Conservation (phyloP, 2,888 invertebrate genomes). For the Onthophagus sagittarius region DNA sequence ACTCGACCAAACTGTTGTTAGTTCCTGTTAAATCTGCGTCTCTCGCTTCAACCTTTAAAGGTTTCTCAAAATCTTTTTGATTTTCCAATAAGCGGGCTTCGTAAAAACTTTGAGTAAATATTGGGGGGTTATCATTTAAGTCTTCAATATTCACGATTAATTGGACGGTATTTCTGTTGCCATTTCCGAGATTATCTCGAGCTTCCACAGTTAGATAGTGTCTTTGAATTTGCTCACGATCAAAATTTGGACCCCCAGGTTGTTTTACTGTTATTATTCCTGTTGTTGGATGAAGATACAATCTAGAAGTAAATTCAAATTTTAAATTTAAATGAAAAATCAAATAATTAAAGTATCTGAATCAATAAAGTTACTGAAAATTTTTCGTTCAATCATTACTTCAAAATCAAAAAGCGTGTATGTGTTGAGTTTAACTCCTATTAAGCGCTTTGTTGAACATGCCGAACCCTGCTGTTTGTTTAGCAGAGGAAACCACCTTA, state of each 20-base stretch:
- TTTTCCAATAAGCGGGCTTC: slow-evolving; percentile 83
- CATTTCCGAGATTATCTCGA: slow-evolving; percentile 79
- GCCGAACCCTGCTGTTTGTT: too few species aligned
- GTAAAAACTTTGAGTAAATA: slow-evolving; percentile 77
- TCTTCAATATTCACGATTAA: slow-evolving; percentile 78
- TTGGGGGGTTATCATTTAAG: slow-evolving; percentile 86
- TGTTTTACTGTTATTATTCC: slow-evolving; percentile 80
- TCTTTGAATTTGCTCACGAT: slow-evolving; percentile 77
- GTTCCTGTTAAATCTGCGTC: slow-evolving; percentile 86
- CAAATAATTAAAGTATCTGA: too few species aligned
- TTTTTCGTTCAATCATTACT: too few species aligned
- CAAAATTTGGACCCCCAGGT: slow-evolving; percentile 72
- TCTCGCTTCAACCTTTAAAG: slow-evolving; percentile 72
- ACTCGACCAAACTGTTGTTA: slow-evolving; percentile 78
- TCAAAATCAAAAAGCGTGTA: too few species aligned
- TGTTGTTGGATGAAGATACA: slow-evolving; percentile 74
- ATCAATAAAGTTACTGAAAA: too few species aligned
- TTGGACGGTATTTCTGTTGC: slow-evolving; percentile 82
- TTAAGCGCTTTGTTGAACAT: too few species aligned
- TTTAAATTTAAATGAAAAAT: background rate
- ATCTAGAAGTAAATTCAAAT: slow-evolving; percentile 53
- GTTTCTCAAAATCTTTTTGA: slow-evolving; percentile 70
- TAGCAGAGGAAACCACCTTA: too few species aligned
- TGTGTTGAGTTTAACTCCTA: too few species aligned
- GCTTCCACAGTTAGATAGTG: slow-evolving; percentile 89